Base-by-base conservation (phyloP, 2,797 vertebrate genomes). In the Botia kubotai region DNA sequence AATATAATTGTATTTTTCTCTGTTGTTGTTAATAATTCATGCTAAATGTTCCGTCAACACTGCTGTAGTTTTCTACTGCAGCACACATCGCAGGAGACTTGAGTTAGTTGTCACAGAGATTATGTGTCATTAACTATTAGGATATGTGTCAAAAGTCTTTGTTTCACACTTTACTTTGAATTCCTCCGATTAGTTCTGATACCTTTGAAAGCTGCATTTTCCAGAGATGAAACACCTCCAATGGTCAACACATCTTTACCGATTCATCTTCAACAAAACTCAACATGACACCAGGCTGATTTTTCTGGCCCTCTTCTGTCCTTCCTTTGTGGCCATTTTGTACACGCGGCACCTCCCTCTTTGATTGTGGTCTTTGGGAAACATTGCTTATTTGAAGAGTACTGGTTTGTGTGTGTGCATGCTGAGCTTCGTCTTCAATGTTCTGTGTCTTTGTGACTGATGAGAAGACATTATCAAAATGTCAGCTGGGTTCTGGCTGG, bases 391-490 rank as follows among this genome's bases (percentile, higher is more conserved):
- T 68, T 68, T 23, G 68, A 77, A 77, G 75, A n/a, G 21, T 79
- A 52, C 60, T 23, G 66, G 4, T 72, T 4, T 63, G 26, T 6
- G 39, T 52, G 21, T 43, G 39, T 10, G 7, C 6, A 8, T 43
- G 39, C 8, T 21, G 29, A 33, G 48, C 46, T 60, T 55, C 5
- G 1, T 72, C 58, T 77, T 62, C 63, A 43, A 69, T 73, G 68
- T 55, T 76, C 19, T 4, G 63, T 36, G 60, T 78, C 43, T 67
- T 57, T 67, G 52, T 77, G 21, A 58, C 81, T 71, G 72, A 68
- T 79, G 68, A 77, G 68, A 85, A 2, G 66, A 77, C 81, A 86
- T 87, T 86, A 82, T 80, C 81, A 84, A 83, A 87, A 86, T 84
- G 84, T 84, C 82, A 83, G 75, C 66, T 36, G 55, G 68, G 76